Evolutionary conservation across 2,888 invertebrate genomes (phyloP).

Genomic region (Falcaria lacertinaria): DNA sequence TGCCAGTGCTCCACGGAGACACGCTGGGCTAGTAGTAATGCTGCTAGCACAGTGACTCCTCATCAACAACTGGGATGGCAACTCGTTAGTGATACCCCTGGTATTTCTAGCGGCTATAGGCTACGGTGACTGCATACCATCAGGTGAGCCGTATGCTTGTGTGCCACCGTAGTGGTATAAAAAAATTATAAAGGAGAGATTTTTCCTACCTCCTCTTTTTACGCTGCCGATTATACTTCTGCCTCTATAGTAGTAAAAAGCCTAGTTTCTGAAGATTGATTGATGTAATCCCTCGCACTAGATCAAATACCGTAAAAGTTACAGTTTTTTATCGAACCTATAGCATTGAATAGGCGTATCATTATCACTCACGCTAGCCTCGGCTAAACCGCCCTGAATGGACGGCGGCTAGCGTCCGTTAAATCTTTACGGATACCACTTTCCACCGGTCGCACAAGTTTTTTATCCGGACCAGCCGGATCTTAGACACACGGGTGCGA

Average conservation of each 20-base stretch:
- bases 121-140: too few relatives aligned
- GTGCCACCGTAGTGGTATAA: too few relatives aligned
- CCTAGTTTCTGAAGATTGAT: background rate
- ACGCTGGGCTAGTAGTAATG: too few relatives aligned
- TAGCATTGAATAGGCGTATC: conserved; percentile 15
- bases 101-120: too few relatives aligned
- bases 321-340: background rate
- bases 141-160: too few relatives aligned
- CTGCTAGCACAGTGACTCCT: too few relatives aligned
- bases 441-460: conserved; percentile 27
- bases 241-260: background rate
- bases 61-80: too few relatives aligned
- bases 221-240: too few relatives aligned
- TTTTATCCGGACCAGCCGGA: conserved; percentile 29
- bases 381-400: conserved; percentile 28
- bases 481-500: conserved; percentile 6
- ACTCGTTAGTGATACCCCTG: too few relatives aligned
- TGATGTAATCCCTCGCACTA: background rate
- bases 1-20: too few relatives aligned
- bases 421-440: conserved; percentile 49
- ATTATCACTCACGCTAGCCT: conserved; percentile 20
- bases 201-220: too few relatives aligned
- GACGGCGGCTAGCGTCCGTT: conserved; percentile 43
- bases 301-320: background rate
- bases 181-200: too few relatives aligned